These are phyloP conservation scores for Leuctra nigra DNA, from an alignment of 2,888 invertebrate species.

Conservation along the genomic window DNA sequence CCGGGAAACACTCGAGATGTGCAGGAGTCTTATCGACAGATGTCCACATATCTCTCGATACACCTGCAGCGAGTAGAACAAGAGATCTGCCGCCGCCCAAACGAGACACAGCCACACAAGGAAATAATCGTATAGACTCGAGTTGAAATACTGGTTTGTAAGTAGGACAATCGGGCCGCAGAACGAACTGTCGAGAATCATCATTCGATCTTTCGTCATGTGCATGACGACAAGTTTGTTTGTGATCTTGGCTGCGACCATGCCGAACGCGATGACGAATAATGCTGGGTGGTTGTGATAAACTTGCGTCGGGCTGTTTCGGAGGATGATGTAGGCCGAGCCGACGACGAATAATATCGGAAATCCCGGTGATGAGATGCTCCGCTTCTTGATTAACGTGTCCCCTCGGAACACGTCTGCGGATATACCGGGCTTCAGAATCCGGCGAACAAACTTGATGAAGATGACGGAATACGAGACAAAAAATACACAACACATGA, in stretches of 20 bases:
- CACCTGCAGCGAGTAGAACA: neutral
- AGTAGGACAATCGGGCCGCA: neutral
- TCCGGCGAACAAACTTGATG: constrained; percentile 25
- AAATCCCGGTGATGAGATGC: neutral
- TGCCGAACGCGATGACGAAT: constrained; percentile 6
- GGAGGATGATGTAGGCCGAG: neutral
- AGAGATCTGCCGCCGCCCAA: neutral
- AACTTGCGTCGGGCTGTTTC: neutral
- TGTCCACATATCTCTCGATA: constrained; percentile 5
- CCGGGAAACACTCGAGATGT: neutral
- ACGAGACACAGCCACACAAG: neutral
- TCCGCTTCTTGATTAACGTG: neutral
- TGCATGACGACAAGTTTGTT: constrained; percentile 3
- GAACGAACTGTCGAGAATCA: neutral
- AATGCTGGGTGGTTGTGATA: constrained; percentile 3
- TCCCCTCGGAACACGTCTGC: neutral
- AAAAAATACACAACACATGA: constrained; percentile 1
- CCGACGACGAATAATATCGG: neutral
- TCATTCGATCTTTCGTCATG: constrained; percentile 11
- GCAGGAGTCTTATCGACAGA: neutral
- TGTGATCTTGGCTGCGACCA: constrained; percentile 11
- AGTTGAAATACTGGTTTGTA: constrained; percentile 8
- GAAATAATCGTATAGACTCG: neutral
- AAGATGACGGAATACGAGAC: constrained; percentile 31
- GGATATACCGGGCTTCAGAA: neutral